phyloP scores from a whole-genome alignment of 2,888 invertebrate species.

The Polia nebulosa region DNA sequence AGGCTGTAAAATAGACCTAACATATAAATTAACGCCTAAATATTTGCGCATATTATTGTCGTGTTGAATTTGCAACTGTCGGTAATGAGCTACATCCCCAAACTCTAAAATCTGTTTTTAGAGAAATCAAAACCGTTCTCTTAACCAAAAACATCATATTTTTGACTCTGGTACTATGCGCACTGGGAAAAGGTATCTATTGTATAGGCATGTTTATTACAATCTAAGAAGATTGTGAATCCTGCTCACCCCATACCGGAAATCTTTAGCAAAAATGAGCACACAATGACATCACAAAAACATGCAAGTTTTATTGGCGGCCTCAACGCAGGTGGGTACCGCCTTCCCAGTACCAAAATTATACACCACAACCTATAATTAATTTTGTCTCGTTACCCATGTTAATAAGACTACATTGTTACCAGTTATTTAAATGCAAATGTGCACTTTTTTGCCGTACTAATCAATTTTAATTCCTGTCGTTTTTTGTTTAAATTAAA shows the following conservation, averaged over 20 bases:
- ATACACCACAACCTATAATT: conserved; percentile 59
- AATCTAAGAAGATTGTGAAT: too few relatives aligned
- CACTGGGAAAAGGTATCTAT: too few relatives aligned
- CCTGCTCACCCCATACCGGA: neutral
- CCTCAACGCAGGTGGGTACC: conserved; percentile 52
- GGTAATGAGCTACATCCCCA: too few relatives aligned
- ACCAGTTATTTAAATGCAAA: conserved; percentile 63
- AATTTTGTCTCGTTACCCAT: conserved; percentile 65
- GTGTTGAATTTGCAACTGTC: too few relatives aligned
- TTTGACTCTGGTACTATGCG: too few relatives aligned
- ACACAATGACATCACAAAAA: conserved; percentile 36
- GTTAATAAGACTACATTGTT: conserved; percentile 62
- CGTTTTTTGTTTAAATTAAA: conserved; percentile 32
- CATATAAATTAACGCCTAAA: too few relatives aligned
- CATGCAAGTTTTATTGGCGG: conserved; percentile 48
- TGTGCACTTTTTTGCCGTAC: conserved; percentile 45
- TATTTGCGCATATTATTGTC: too few relatives aligned
- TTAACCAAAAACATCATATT: too few relatives aligned
- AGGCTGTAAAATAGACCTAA: too few relatives aligned
- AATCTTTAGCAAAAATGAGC: conserved; percentile 24
- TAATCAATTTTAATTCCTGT: conserved; percentile 55
- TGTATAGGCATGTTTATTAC: too few relatives aligned
- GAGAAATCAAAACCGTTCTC: too few relatives aligned
- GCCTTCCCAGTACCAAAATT: conserved; percentile 63
- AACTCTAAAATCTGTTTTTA: too few relatives aligned